Evolutionary conservation across 2,797 vertebrate genomes (phyloP).

Genomic region (Coregonus ussuriensis): DNA sequence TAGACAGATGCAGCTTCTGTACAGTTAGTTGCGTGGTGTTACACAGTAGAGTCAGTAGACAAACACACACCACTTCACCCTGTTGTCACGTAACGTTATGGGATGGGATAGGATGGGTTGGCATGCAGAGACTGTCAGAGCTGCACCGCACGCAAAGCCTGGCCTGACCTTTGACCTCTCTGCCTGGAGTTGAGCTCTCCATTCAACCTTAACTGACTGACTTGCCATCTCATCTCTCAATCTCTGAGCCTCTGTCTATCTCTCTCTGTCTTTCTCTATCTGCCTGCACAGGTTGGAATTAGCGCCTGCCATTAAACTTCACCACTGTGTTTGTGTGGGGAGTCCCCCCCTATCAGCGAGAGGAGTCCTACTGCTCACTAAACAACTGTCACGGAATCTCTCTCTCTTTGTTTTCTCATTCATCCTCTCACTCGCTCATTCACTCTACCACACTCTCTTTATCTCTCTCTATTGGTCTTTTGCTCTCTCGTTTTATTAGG

Average conservation of each 20-base stretch:
- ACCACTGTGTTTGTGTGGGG: conserved; percentile 15
- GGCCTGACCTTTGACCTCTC: conserved; percentile 33
- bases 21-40: background rate
- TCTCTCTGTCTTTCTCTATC: too few species aligned
- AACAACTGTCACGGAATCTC: conserved; percentile 52
- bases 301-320: conserved; percentile 62
- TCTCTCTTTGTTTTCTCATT: conserved; percentile 4
- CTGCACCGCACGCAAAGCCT: background rate
- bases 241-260: background rate
- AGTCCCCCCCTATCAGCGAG: background rate
- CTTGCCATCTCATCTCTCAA: background rate
- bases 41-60: too few species aligned
- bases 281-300: conserved; percentile 40
- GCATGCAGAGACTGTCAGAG: conserved; percentile 13
- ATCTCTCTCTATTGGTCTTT: background rate
- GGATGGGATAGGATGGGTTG: conserved; percentile 29
- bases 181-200: conserved; percentile 33
- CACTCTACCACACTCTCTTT: conserved; percentile 1
- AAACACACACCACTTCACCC: background rate
- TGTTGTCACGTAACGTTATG: conserved; percentile 29
- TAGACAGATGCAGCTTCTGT: background rate
- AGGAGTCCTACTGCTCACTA: conserved; percentile 45
- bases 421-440: conserved; percentile 5
- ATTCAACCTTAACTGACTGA: conserved; percentile 32
- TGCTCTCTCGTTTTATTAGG: conserved; percentile 21